Base-by-base conservation (phyloP, 2,797 vertebrate species). In the Setipinna tenuifilis region DNA sequence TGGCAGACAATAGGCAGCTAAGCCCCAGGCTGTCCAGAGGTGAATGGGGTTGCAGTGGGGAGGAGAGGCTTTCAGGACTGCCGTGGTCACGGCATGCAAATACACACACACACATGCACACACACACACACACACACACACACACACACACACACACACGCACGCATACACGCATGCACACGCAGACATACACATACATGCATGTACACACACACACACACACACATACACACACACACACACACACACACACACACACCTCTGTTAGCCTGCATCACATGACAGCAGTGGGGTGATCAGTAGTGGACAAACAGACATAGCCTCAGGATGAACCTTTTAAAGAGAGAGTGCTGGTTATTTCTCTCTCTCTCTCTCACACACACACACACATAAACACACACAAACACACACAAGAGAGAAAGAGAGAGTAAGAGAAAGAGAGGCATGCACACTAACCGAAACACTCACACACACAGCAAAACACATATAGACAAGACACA, bases 1-100 rank as follows among this genome's bases (percentile, higher is more conserved):
- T 28, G 65, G 9, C 12, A 71, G 65, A 31, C 65, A 71, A 71
- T 12, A 65, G 65, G 10, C 25, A 68, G 25, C 25, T 16, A 68
- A 71, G 65, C 65, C 65, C 11, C 28, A 6, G 65, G 65, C 65
- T 17, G 87, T 91, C 92, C 90, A 91, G 86, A 88, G 92, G 90
- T 93, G 91, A 93, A 59, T 86, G 90, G 89, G 92, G 91, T 89
- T 90, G 90, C 88, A 90, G 93, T 92, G 92, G 88, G 89, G 87
- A 91, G 89, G 89, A 90, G 83, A 78, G 61, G 86, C 86, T 61
- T 31, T 25, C 28, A 31, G 25, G 28, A 28, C 65, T 71, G 65
- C 14, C 65, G 23, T 25, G 65, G 65, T 71, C 65, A 71, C 25
- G 11, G 14, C 65, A 31, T 25, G 57, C 12, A 17, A 16, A 59